Conservation (phyloP, 2,113 vertebrate genomes). For the Excalfactoria chinensis region DNA sequence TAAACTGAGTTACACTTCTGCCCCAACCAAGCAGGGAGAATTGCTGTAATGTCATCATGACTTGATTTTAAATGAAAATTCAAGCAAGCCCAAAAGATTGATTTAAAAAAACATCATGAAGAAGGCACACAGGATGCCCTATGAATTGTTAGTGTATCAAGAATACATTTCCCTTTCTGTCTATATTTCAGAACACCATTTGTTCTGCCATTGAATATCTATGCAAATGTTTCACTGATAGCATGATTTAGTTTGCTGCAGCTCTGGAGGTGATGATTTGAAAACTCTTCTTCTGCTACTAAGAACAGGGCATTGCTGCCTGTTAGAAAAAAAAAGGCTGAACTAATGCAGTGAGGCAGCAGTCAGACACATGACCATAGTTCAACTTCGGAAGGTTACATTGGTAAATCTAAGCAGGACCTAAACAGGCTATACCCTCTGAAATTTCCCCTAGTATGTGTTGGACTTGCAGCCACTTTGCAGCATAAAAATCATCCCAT, state of each 20-base stretch:
- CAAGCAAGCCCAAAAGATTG: background rate
- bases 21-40: background rate
- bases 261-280: slow-evolving; percentile 1
- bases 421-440: background rate
- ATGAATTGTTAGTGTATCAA: background rate
- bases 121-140: background rate
- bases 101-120: background rate
- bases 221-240: slow-evolving; percentile 13
- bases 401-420: background rate
- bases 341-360: slow-evolving; percentile 29
- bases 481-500: background rate
- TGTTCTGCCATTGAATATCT: background rate
- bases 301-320: background rate
- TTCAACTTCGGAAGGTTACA: background rate
- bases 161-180: background rate
- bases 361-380: background rate
- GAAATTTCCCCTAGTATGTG: background rate
- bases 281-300: slow-evolving; percentile 16
- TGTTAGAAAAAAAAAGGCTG: slow-evolving; percentile 2
- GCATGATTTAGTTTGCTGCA: background rate
- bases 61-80: background rate
- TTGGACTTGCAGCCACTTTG: background rate
- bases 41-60: background rate
- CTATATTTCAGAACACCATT: background rate
- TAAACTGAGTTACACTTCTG: background rate